Conservation (phyloP, 2,888 invertebrate species). For the Thysanoteuthis rhombus region DNA sequence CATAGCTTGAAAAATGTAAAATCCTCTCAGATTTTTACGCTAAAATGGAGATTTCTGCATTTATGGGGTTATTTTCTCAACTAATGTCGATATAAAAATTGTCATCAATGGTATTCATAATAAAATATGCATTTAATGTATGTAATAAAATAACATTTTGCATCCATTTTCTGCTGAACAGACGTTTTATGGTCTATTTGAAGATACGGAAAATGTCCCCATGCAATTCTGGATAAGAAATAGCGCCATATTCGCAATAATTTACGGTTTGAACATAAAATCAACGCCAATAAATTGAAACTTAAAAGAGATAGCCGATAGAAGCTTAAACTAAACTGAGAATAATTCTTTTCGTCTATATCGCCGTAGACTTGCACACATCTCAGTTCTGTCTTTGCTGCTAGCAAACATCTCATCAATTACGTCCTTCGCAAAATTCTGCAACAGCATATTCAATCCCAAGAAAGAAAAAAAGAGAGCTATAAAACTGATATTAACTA, state of each 20-base stretch:
- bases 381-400: background rate
- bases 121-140: background rate
- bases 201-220: background rate
- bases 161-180: background rate
- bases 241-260: background rate
- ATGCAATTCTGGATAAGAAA: background rate
- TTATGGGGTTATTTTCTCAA: no score
- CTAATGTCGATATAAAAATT: no score
- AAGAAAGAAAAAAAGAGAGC: no score
- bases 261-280: background rate
- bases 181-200: background rate
- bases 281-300: background rate
- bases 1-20: no score
- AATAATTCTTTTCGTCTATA: background rate
- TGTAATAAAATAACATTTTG: background rate
- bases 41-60: no score
- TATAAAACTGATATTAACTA: no score
- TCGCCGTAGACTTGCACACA: background rate
- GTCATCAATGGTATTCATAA: background rate
- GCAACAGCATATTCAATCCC: no score
- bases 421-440: no score
- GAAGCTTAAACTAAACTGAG: background rate
- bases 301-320: background rate
- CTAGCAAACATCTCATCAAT: background rate
- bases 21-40: no score